These are phyloP conservation scores for Leptinotarsa tumamoca DNA, from an alignment of 2,888 invertebrate species.

Conservation along the genomic window DNA sequence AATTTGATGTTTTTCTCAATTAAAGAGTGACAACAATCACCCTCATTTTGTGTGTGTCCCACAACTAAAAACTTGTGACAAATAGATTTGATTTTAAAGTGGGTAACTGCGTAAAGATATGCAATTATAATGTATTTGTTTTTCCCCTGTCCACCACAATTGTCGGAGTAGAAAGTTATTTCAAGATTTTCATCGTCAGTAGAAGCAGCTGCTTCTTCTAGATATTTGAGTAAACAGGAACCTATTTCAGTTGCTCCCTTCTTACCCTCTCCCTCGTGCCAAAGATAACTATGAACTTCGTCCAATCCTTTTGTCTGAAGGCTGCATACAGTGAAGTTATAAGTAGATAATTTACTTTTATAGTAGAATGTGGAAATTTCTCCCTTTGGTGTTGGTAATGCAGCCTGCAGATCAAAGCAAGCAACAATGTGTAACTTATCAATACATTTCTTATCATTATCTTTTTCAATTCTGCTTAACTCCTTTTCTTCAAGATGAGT, in stretches of 20 bases:
- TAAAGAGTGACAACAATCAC: conserved; percentile 24
- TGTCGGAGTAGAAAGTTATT: conserved; percentile 40
- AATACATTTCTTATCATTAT: conserved; percentile 29
- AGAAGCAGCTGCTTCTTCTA: conserved; percentile 26
- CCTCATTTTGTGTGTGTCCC: conserved; percentile 30
- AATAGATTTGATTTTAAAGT: conserved; percentile 26
- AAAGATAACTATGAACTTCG: conserved; percentile 44
- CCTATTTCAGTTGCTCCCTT: conserved; percentile 51
- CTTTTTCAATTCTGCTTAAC: conserved; percentile 33
- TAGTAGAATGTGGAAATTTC: conserved; percentile 48
- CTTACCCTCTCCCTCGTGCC: conserved; percentile 53
- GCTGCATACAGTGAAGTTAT: conserved; percentile 54
- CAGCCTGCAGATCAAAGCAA: conserved; percentile 49
- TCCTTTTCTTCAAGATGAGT: conserved; percentile 33
- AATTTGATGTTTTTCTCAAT: conserved; percentile 37
- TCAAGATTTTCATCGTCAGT: conserved; percentile 34
- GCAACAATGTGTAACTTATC: conserved; percentile 22
- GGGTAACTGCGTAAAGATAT: conserved; percentile 23
- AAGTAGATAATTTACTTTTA: conserved; percentile 50
- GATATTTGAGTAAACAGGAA: conserved; percentile 27
- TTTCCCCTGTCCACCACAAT: conserved; percentile 42
- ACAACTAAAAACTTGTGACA: conserved; percentile 27
- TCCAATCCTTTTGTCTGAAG: conserved; percentile 46
- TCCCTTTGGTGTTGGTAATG: conserved; percentile 45
- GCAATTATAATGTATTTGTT: conserved; percentile 27